Base-by-base conservation (phyloP, 2,797 vertebrate genomes). In the Diplodus sargus region DNA sequence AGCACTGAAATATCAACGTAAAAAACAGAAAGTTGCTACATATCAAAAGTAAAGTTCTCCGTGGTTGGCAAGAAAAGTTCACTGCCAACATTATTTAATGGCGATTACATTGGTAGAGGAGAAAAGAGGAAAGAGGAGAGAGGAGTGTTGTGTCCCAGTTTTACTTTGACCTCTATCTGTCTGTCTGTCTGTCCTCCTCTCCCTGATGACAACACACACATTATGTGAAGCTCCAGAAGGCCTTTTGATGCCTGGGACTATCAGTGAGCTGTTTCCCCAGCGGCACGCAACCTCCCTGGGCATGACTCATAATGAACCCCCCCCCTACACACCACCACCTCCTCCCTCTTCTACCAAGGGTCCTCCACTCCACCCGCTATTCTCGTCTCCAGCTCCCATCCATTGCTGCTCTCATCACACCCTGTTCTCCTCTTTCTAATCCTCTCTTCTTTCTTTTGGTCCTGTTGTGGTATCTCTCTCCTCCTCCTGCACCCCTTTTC, bases 141-240 rank as follows among this genome's bases (percentile, higher is more conserved):
- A 61, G 68, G 43, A 20, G 18, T n/a, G 71, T 28, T 16, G 39
- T 77, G 88, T 80, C 84, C 90, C 74, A 88, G 73, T 81, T 89
- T 88, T 4, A 74, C 59, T 81, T 71, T 92, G 90, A 89, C 89
- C 91, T 92, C 84, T 67, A 76, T 85, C 81, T 59, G 34, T 82
- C 76, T 56, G 34, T 82, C 75, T 58, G 54, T 75, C 87, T 53
- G 63, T 74, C 74, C 22, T 77, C 34, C 2, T 58, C 23, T 76
- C 81, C 78, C 80, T 15, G 48, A 70, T 76, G 85, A 78, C 74
- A 60, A 45, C 12, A 52, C 79, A 52, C 79, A 79, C 63, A 84
- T 86, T 25, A 81, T 65, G 42, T 47, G 75, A 48, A 79, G 74
- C 71, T 91, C 86, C 81, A 82, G 30, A 53, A 80, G 89, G 88